Evolutionary conservation across 2,888 invertebrate genomes (phyloP).

Genomic region (Calliopum simillimum): DNA sequence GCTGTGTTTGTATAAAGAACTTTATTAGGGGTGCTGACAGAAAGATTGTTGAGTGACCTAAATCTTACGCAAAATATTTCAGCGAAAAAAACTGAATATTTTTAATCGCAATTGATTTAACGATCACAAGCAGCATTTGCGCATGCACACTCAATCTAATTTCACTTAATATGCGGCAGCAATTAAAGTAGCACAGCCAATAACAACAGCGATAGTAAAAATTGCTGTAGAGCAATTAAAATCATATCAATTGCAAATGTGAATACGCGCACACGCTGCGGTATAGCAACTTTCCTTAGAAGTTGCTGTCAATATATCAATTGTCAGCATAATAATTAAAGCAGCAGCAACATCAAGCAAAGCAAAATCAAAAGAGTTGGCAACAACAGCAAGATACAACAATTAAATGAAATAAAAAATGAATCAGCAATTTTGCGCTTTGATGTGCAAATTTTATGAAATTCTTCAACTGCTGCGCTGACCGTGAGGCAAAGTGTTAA

Average conservation of each 20-base stretch:
- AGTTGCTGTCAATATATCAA: slow-evolving; percentile 16
- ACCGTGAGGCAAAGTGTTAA: slow-evolving; percentile 30
- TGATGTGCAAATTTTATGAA: slow-evolving; percentile 10
- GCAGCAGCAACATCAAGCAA: slow-evolving; percentile 8
- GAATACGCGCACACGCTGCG: not conserved
- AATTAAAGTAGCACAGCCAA: too few species aligned
- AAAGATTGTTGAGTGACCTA: too few species aligned
- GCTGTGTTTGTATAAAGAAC: too few species aligned
- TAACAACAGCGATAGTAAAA: too few species aligned
- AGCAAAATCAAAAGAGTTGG: not conserved
- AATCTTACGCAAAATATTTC: too few species aligned
- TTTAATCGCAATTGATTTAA: too few species aligned
- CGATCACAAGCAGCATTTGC: too few species aligned
- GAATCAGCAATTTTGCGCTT: slow-evolving; percentile 27
- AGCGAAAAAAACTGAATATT: too few species aligned
- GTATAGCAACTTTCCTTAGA: slow-evolving; percentile 6
- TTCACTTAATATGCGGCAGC: too few species aligned
- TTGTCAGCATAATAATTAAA: slow-evolving; percentile 15
- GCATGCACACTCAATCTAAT: too few species aligned
- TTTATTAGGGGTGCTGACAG: too few species aligned
- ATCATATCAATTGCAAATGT: slow-evolving; percentile 20
- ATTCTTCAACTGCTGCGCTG: slow-evolving; percentile 10
- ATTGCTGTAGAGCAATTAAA: slow-evolving; percentile 8
- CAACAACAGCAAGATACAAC: slow-evolving; percentile 10
- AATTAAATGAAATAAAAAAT: slow-evolving; percentile 27